Evolutionary conservation across 2,113 vertebrate species (phyloP).

Genomic region (Oreochromis tanganicae): DNA sequence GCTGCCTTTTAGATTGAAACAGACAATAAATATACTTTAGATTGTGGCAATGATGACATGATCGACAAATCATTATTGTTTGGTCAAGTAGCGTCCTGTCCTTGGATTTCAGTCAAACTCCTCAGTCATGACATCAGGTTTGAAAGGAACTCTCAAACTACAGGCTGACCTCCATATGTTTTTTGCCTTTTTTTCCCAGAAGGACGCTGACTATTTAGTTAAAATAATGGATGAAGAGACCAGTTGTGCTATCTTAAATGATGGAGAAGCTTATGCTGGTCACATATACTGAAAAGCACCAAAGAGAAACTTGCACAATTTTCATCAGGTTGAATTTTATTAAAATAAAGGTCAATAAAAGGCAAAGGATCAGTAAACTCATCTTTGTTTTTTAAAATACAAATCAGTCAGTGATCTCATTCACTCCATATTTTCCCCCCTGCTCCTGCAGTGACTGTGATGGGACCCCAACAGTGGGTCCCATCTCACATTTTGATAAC

Average conservation of each 20-base stretch:
- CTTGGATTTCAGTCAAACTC: background rate
- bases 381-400: background rate
- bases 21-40: background rate
- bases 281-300: background rate
- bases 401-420: background rate
- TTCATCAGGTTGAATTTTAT: background rate
- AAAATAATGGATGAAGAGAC: background rate
- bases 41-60: background rate
- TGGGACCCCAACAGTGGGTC: background rate
- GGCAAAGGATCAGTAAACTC: background rate
- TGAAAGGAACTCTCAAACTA: background rate
- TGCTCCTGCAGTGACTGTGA: background rate
- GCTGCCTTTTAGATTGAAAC: background rate
- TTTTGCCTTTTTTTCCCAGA: background rate
- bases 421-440: background rate
- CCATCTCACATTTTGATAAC: background rate
- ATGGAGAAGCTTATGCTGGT: background rate
- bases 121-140: background rate
- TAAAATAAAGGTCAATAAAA: background rate
- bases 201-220: background rate
- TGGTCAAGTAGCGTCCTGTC: background rate
- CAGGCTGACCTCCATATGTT: background rate
- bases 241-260: background rate
- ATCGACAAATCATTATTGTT: background rate
- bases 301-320: background rate